Evolutionary conservation across 2,113 vertebrate genomes (phyloP), one percentile per base, ranked within the genome.

Genomic region (Etheostoma spectabile): DNA sequence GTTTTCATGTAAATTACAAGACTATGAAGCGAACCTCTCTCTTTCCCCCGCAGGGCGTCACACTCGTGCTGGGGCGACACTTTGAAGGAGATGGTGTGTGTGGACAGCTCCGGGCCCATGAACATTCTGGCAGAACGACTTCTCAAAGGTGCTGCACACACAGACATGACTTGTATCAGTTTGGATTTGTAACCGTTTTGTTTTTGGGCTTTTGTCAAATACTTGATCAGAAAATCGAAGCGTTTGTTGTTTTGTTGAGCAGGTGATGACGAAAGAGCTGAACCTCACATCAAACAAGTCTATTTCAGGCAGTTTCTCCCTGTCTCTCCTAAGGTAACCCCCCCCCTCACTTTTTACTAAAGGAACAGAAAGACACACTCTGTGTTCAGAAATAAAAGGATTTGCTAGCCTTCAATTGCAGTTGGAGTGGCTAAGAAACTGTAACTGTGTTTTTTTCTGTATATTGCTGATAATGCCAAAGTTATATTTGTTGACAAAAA

Each of bases 301-400:
- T 97, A 97, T 93, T 97, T 96, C 89, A 93, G 96, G 57, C 97
- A 97, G 87, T 97, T 97, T 90, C 95, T 97, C 35, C 97, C 97
- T 0, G 95, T 97, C 6, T 96, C 97, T 60, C 97, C 97, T 1
- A 97, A 97, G 95, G 97, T 96, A 94, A 91, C 33, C 33, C 33
- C 33, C 33, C 33, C 18, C 13, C 1, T 8, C 2, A 35, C 2
- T 38, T 51, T 27, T 62, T 56, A n/a, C 63, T 74, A 33, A 21
- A 64, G 38, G 19, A 7, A 5, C 16, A 30, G 45, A 64, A 77
- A 65, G 51, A 66, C 11, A 30, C 3, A 22, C 10, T 35, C 8
- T 35, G 33, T 33, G 12, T 62, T 78, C 3, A 53, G 21, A 13
- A 48, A 48, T 6, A 63, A 10, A 57, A 3, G 15, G 7, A n/a